Conservation (phyloP, 2,113 vertebrate species). For the Pterocles gutturalis region DNA sequence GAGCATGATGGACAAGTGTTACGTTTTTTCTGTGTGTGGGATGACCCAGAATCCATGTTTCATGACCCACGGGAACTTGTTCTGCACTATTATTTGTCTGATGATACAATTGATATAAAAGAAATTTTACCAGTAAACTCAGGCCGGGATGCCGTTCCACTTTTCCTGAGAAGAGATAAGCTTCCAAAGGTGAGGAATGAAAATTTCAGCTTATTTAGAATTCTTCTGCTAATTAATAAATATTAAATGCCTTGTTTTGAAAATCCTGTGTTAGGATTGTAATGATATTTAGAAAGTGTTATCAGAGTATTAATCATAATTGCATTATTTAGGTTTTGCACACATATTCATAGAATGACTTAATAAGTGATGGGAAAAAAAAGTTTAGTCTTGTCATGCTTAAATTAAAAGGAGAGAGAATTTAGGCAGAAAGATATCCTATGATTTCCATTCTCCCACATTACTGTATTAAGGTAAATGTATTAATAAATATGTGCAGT, state of each 20-base stretch:
- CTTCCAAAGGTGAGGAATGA: conserved; percentile 88
- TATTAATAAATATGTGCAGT: neutral
- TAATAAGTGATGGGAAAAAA: neutral
- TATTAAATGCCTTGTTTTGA: neutral
- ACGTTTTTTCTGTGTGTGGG: conserved; percentile 90
- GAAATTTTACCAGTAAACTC: conserved; percentile 83
- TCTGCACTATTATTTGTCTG: conserved; percentile 88
- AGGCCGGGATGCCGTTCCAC: conserved; percentile 76
- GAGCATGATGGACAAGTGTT: conserved; percentile 85
- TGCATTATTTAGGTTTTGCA: neutral
- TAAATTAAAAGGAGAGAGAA: conserved; percentile 3
- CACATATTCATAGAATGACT: neutral
- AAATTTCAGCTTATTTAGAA: neutral
- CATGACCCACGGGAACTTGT: conserved; percentile 81
- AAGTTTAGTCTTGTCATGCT: neutral
- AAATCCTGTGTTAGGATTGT: neutral
- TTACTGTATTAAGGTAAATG: neutral
- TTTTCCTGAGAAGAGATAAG: conserved; percentile 86
- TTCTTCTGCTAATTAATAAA: neutral
- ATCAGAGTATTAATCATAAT: neutral
- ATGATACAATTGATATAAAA: conserved; percentile 89
- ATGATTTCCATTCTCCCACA: neutral
- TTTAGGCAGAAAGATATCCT: neutral
- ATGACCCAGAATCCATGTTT: conserved; percentile 77
- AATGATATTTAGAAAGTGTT: neutral